phyloP scores from a whole-genome alignment of 2,797 vertebrate genomes.

The Oryzias sinensis region DNA sequence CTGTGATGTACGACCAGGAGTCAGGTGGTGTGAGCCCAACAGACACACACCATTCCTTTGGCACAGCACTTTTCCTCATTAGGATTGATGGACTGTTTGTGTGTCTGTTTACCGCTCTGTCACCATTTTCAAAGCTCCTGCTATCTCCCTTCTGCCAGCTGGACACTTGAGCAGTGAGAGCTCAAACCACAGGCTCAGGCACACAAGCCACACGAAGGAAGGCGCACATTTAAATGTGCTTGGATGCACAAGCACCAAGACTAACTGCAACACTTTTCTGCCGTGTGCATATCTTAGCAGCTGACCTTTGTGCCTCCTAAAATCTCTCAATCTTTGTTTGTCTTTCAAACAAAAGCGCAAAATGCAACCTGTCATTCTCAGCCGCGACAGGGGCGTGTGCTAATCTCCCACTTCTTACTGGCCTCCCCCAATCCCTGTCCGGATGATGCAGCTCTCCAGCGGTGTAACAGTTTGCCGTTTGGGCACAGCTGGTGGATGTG shows the following conservation, averaged over 20 bases:
- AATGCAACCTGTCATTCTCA: conserved; percentile 37
- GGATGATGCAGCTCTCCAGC: conserved; percentile 57
- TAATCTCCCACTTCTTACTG: conserved; percentile 62
- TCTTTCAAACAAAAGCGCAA: conserved; percentile 52
- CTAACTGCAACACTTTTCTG: conserved; percentile 13
- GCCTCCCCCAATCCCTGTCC: conserved; percentile 36
- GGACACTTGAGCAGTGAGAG: conserved; percentile 62
- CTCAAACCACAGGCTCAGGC: conserved; percentile 32
- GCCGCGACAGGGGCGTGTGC: conserved; percentile 41
- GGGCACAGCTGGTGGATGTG: conserved; percentile 78
- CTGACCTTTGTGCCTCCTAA: conserved; percentile 45
- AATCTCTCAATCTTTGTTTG: conserved; percentile 62
- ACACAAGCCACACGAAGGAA: conserved; percentile 32
- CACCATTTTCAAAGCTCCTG: conserved; percentile 64
- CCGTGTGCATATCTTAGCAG: conserved; percentile 34
- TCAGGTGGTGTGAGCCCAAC: conserved; percentile 17
- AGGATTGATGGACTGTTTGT: conserved; percentile 65
- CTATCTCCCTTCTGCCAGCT: conserved; percentile 70
- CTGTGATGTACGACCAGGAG: conserved; percentile 50
- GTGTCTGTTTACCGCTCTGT: conserved; percentile 60
- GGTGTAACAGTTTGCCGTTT: conserved; percentile 65
- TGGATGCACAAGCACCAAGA: conserved; percentile 6
- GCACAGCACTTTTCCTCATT: conserved; percentile 63
- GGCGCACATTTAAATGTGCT: conserved; percentile 36
- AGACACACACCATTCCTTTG: conserved; percentile 34